Evolutionary conservation across 2,797 vertebrate genomes (phyloP).

Genomic region (Masticophis lateralis): DNA sequence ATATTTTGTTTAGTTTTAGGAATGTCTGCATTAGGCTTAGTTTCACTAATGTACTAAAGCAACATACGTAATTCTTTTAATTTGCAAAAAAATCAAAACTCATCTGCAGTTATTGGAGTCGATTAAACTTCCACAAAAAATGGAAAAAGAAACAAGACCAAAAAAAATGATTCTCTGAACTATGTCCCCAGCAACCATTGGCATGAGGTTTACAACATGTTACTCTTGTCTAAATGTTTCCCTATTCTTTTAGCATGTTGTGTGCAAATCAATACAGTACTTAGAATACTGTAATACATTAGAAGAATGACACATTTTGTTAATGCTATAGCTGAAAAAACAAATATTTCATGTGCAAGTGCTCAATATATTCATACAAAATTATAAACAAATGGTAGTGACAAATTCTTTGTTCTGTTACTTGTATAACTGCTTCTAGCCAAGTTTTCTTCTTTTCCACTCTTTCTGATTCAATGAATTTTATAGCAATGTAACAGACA

Average conservation of each 20-base stretch:
- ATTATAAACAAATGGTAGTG: not conserved
- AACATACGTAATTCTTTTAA: not conserved
- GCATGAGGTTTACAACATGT: not conserved
- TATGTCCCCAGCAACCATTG: not conserved
- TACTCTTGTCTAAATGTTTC: not conserved
- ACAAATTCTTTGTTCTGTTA: not conserved
- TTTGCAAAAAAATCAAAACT: not conserved
- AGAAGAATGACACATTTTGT: not conserved
- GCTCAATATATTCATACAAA: not conserved
- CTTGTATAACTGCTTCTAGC: not conserved
- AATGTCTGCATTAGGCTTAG: not conserved
- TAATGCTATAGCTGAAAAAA: not conserved
- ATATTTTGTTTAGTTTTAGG: not conserved
- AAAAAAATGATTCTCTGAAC: not conserved
- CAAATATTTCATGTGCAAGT: not conserved
- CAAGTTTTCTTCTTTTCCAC: not conserved
- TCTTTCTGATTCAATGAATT: not conserved
- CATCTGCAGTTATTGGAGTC: not conserved
- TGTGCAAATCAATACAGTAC: not conserved
- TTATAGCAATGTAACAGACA: not conserved
- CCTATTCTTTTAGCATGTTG: not conserved
- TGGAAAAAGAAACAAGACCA: not conserved
- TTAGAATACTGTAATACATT: not conserved
- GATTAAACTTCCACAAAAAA: not conserved
- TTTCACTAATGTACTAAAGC: not conserved